These are phyloP conservation scores for Patella caerulea DNA, from an alignment of 2,888 invertebrate genomes.

Conservation along the genomic window DNA sequence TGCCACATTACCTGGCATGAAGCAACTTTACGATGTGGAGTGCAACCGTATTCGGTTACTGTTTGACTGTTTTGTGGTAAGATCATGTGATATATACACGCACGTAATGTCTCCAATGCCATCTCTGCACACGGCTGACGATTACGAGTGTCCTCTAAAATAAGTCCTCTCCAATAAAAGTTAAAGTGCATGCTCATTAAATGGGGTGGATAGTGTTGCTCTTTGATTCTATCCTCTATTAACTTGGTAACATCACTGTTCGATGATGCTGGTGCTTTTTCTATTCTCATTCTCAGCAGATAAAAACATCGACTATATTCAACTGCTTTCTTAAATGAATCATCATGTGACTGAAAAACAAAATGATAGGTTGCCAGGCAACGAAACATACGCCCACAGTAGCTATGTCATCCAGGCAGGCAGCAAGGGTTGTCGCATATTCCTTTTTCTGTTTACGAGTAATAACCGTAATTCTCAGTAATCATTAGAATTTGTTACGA, in stretches of 20 bases:
- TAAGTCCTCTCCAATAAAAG: conserved; percentile 65
- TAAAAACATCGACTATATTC: conserved; percentile 58
- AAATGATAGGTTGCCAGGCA: too few relatives aligned
- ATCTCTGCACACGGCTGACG: conserved; percentile 55
- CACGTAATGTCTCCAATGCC: conserved; percentile 52
- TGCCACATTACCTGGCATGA: conserved; percentile 4
- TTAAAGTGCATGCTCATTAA: conserved; percentile 60
- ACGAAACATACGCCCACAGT: too few relatives aligned
- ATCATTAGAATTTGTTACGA: too few relatives aligned
- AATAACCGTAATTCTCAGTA: too few relatives aligned
- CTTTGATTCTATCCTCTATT: conserved; percentile 19
- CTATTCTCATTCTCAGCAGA: conserved; percentile 32
- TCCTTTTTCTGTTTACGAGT: too few relatives aligned
- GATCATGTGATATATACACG: conserved; percentile 60
- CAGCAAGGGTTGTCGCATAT: too few relatives aligned
- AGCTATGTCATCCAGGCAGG: too few relatives aligned
- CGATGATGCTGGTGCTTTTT: background rate
- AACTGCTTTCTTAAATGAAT: conserved; percentile 45
- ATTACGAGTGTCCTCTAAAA: conserved; percentile 51
- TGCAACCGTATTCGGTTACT: conserved; percentile 64
- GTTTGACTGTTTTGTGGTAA: conserved; percentile 47
- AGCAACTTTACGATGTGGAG: conserved; percentile 38
- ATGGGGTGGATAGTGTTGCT: conserved; percentile 34
- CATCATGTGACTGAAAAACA: conserved; percentile 11
- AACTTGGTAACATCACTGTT: conserved; percentile 17